phyloP scores from a whole-genome alignment of 2,797 vertebrate species.

The Sciurus carolinensis region DNA sequence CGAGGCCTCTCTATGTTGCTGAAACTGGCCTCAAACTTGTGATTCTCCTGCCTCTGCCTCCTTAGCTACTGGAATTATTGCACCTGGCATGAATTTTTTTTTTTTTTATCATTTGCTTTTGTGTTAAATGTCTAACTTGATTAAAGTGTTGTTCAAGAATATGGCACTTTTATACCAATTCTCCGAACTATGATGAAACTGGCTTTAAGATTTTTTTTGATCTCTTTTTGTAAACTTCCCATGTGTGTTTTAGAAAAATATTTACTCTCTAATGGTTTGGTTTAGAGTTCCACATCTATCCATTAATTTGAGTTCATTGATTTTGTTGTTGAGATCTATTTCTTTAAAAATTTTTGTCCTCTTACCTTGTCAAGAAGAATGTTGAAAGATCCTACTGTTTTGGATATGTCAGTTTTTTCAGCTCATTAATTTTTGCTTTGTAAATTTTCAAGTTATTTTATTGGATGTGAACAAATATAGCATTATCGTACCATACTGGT shows the following conservation, averaged over 20 bases:
- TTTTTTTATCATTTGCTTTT: conserved; percentile 8
- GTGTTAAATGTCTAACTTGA: conserved; percentile 52
- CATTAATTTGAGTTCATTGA: not conserved
- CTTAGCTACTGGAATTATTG: too few relatives aligned
- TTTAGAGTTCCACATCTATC: not conserved
- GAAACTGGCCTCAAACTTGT: too few relatives aligned
- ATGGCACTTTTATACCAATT: not conserved
- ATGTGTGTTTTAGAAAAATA: not conserved
- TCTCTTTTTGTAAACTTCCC: not conserved
- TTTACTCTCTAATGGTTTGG: conserved; percentile 24
- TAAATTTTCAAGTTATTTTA: conserved; percentile 18
- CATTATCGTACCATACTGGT: conserved; percentile 1
- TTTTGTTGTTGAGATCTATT: conserved; percentile 51
- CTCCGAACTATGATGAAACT: not conserved
- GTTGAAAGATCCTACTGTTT: conserved; percentile 29
- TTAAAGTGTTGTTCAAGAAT: not conserved
- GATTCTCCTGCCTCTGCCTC: too few relatives aligned
- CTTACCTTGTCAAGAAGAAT: conserved; percentile 46
- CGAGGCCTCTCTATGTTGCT: too few relatives aligned
- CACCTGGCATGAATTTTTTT: too few relatives aligned
- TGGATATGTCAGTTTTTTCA: not conserved
- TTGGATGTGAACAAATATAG: not conserved
- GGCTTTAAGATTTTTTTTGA: conserved; percentile 6
- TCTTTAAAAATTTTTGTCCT: not conserved
- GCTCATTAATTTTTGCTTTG: conserved; percentile 48